Conservation (phyloP, 1,140 invertebrate genomes). For the Hydropsyche tenuis region DNA sequence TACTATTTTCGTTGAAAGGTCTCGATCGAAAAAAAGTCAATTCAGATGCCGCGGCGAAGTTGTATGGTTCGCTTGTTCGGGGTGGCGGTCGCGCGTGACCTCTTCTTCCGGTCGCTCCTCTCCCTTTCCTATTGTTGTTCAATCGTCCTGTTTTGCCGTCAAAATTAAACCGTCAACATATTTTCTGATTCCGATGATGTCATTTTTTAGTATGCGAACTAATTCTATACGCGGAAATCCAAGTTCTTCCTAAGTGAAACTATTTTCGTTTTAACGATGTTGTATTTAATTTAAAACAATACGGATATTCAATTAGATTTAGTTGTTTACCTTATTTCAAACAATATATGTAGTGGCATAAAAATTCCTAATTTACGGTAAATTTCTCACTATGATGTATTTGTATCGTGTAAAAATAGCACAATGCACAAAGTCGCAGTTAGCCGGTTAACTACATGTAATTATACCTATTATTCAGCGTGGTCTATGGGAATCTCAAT, state of each 20-base stretch:
- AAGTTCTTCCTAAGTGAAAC: neutral
- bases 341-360: neutral
- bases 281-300: too few relatives aligned
- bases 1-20: too few relatives aligned
- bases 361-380: neutral
- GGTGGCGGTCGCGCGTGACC: conserved; percentile 26
- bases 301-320: neutral
- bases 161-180: neutral
- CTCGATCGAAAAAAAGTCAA: too few relatives aligned
- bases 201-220: too few relatives aligned
- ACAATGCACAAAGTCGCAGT: conserved; percentile 14
- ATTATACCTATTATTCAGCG: conserved; percentile 19
- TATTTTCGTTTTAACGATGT: neutral
- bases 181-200: neutral
- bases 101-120: neutral
- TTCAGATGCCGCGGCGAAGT: too few relatives aligned
- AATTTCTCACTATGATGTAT: neutral
- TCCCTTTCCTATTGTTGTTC: neutral
- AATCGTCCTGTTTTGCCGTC: too few relatives aligned
- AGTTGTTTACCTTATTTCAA: neutral
- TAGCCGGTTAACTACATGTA: conserved; percentile 16
- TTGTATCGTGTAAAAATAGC: neutral
- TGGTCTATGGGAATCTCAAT: conserved; percentile 12
- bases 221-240: too few relatives aligned
- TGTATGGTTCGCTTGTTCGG: conserved; percentile 3